Percentiles rank a stretch among this genome's conserved stretches.
These are phyloP conservation scores for Phalacrocorax carbo DNA, from an alignment of 2,113 vertebrate species.

Conservation along the genomic window DNA sequence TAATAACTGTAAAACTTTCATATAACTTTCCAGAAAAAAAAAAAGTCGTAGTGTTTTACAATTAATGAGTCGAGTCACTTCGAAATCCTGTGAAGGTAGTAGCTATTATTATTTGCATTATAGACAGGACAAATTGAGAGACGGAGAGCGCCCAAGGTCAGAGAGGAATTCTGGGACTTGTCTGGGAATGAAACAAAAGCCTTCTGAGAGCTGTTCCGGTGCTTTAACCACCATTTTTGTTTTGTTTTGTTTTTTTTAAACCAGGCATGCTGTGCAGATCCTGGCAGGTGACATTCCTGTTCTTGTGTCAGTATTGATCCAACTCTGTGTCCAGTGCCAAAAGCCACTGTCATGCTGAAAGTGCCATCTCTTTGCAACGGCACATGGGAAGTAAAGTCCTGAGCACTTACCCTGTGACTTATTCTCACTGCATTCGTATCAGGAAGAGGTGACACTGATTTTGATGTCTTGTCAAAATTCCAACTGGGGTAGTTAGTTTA, in stretches of 20 bases:
- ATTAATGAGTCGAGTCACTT: neutral
- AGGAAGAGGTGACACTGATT: neutral
- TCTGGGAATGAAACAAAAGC: neutral
- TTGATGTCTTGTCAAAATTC: neutral
- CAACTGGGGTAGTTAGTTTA: neutral
- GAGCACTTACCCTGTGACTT: neutral
- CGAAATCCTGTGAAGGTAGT: neutral
- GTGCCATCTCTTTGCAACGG: neutral
- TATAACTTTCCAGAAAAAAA: neutral
- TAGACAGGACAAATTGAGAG: neutral
- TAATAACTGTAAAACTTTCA: neutral
- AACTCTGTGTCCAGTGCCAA: neutral
- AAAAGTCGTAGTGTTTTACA: neutral
- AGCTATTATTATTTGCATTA: neutral
- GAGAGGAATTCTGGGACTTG: neutral
- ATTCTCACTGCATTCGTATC: neutral
- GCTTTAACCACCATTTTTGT: neutral
- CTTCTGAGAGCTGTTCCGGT: neutral
- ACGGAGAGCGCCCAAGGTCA: neutral
- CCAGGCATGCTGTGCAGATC: neutral
- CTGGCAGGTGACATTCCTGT: neutral
- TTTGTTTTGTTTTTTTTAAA: neutral
- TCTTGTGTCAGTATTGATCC: neutral
- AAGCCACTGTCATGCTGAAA: neutral
- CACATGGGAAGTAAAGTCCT: neutral